Percentiles rank a stretch among this genome's conserved stretches.
Conservation (phyloP, 1,140 invertebrate genomes). For the Ptiloglossa arizonensis region DNA sequence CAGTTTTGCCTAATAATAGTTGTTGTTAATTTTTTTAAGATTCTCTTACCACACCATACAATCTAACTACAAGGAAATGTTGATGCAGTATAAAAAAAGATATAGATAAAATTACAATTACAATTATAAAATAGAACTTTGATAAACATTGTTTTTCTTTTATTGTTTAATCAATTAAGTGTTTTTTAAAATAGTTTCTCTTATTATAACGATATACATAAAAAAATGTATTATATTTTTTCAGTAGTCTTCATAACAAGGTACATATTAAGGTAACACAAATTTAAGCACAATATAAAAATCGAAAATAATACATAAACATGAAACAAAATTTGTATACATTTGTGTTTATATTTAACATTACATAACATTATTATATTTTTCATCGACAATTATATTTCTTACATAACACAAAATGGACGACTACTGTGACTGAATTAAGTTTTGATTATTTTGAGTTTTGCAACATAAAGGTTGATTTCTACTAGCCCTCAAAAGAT, state of each 20-base stretch:
- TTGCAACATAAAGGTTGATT: conserved; percentile 13
- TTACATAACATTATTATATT: not conserved
- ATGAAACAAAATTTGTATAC: not conserved
- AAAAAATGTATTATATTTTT: not conserved
- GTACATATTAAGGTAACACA: not conserved
- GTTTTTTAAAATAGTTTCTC: not conserved
- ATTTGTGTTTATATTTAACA: not conserved
- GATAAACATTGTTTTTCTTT: too few species aligned
- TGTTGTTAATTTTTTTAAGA: too few species aligned
- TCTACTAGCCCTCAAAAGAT: too few species aligned
- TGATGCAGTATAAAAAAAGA: not conserved
- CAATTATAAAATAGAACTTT: too few species aligned
- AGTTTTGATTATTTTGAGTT: conserved; percentile 21
- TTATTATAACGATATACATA: not conserved
- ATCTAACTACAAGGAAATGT: not conserved
- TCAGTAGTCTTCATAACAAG: conserved; percentile 19
- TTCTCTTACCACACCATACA: too few species aligned
- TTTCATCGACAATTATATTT: not conserved
- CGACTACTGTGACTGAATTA: conserved; percentile 36
- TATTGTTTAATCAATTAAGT: not conserved
- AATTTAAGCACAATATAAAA: not conserved
- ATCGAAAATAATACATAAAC: not conserved
- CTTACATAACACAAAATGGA: not conserved
- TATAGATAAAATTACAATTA: not conserved
- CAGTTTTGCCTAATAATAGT: too few species aligned